Conservation (phyloP, 2,888 invertebrate genomes). For the Cheilosia vulpina region DNA sequence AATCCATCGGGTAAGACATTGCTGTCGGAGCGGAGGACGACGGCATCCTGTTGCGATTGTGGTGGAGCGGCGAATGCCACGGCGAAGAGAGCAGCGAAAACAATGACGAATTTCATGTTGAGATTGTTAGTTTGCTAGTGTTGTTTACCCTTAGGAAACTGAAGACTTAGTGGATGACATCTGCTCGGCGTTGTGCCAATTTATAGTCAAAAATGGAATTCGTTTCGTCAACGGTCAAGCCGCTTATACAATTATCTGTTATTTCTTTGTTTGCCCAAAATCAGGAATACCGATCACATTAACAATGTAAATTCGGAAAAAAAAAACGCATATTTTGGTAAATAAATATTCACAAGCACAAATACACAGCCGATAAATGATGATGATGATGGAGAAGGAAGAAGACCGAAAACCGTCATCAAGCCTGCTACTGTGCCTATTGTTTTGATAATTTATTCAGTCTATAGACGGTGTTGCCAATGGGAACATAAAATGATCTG, state of each 20-base stretch:
- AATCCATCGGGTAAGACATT: slow-evolving; percentile 79
- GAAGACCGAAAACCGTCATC: slow-evolving; percentile 3
- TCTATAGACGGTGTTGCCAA: slow-evolving; percentile 7
- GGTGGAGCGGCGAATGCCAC: slow-evolving; percentile 80
- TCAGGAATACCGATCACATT: slow-evolving; percentile 53
- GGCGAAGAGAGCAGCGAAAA: slow-evolving; percentile 79
- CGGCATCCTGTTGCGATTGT: slow-evolving; percentile 84
- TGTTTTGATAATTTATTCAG: slow-evolving; percentile 54
- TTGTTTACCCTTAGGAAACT: slow-evolving; percentile 70
- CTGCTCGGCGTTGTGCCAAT: slow-evolving; percentile 29
- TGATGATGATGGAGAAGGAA: background rate
- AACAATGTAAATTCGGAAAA: slow-evolving; percentile 58
- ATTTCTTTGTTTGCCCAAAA: slow-evolving; percentile 28
- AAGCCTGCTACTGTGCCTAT: slow-evolving; percentile 18
- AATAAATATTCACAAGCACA: slow-evolving; percentile 1
- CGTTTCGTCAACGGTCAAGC: too few species aligned
- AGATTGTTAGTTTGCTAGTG: slow-evolving; percentile 37
- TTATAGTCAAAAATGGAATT: slow-evolving; percentile 63
- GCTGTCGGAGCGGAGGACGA: slow-evolving; percentile 86
- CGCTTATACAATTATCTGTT: too few species aligned
- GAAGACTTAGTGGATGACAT: slow-evolving; percentile 72
- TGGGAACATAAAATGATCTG: background rate
- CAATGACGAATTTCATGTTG: slow-evolving; percentile 80
- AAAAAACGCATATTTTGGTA: slow-evolving; percentile 40
- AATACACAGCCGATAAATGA: background rate